Percentiles rank a stretch among this genome's conserved stretches.
Evolutionary conservation across 2,113 vertebrate genomes (phyloP).

Genomic region (Hyperoodon ampullatus): DNA sequence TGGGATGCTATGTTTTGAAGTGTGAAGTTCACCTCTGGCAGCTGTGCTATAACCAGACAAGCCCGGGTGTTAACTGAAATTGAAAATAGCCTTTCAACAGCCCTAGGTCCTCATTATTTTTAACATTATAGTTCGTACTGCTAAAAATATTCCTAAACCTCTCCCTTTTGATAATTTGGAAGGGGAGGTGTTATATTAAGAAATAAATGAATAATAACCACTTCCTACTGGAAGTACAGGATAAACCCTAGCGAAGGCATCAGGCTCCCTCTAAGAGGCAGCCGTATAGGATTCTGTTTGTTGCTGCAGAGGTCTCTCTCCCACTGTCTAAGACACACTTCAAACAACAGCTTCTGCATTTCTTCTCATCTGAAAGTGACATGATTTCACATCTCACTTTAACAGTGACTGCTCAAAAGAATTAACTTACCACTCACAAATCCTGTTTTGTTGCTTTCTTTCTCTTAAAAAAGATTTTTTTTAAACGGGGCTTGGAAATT

Average conservation of each 20-base stretch:
- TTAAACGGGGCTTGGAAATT: background rate
- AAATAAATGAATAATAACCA: background rate
- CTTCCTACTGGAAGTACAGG: background rate
- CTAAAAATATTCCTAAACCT: conserved; percentile 51
- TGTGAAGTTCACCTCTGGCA: background rate
- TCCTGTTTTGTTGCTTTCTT: conserved; percentile 22
- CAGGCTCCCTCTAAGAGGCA: background rate
- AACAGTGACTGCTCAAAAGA: conserved; percentile 9
- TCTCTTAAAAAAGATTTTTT: conserved; percentile 45
- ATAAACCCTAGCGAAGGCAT: background rate
- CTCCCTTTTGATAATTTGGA: conserved; percentile 42
- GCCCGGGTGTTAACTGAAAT: background rate
- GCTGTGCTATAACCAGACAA: background rate
- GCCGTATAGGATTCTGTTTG: conserved; percentile 15
- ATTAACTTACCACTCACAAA: background rate
- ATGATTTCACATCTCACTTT: conserved; percentile 26
- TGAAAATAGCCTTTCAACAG: conserved; percentile 45
- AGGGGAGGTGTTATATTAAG: background rate
- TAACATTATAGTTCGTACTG: background rate
- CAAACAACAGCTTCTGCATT: background rate
- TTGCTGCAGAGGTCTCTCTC: background rate
- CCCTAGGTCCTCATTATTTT: conserved; percentile 27
- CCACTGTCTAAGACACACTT: background rate
- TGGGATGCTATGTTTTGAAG: conserved; percentile 7
- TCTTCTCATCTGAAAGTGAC: conserved; percentile 20